Evolutionary conservation across 2,113 vertebrate species (phyloP), one percentile per base, ranked within the genome.

Genomic region (Hemicordylus capensis): DNA sequence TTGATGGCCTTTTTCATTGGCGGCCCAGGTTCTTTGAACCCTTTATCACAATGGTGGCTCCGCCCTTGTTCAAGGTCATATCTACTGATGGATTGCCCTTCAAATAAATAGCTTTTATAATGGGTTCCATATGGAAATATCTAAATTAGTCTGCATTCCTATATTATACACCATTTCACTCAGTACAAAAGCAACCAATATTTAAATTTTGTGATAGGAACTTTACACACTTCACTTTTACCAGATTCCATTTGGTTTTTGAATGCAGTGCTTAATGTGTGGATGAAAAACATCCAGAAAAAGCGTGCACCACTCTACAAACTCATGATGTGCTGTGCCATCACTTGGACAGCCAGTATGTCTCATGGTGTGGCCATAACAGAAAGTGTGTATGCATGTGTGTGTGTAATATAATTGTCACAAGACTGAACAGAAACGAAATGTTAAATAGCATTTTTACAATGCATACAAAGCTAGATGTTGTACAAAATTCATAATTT

Each of bases 321-420:
- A 20, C 39, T 72, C 73, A 86, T 87, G 80, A 20, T 63, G 5
- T 90, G 58, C 63, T 75, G 58, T 79, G 26, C 61, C 51, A 73
- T 72, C 24, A 39, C 51, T 28, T 72, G 54, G 26, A 61, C 76
- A 89, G 87, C 70, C 54, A 63, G 91, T 86, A 44, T 48, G 59
- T 75, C 78, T 74, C 81, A 83, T 67, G 87, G 89, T 84, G 75
- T 72, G 79, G 63, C 83, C 31, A 48, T 19, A 19, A 64, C 20
- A 80, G 84, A 85, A 90, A 87, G 74, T 85, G 26, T n/a, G 46
- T 17, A 39, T 86, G 61, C 44, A 34, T 80, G 42, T 78, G 73
- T 86, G 75, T 74, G 89, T 83, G 86, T 79, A 91, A 76, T 26
- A 78, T 64, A 77, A 81, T 67, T 66, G 48, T 67, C 90, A 80